These are phyloP conservation scores for Branchipolynoe longqiensis DNA, from an alignment of 2,888 invertebrate species.

Conservation along the genomic window DNA sequence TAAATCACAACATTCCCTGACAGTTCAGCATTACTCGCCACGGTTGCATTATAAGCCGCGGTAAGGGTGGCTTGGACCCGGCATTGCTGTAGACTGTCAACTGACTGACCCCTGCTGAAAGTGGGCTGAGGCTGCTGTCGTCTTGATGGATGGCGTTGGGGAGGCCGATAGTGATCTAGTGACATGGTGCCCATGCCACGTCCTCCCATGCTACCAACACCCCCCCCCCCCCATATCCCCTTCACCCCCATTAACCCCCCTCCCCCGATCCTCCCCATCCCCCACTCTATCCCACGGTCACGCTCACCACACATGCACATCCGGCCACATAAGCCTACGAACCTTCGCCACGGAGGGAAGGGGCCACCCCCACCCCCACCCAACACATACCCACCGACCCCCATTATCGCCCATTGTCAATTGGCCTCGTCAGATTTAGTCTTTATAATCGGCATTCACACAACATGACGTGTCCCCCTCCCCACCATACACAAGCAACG, in stretches of 20 bases:
- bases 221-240: not conserved
- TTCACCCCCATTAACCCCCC: not conserved
- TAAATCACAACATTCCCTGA: no score
- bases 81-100: no score
- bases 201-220: not conserved
- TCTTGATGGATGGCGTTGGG: no score
- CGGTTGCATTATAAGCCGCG: no score
- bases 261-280: not conserved
- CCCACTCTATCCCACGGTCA: not conserved
- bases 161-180: constrained; percentile 19
- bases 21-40: no score
- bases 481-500: not conserved
- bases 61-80: no score
- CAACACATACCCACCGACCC: not conserved
- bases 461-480: not conserved
- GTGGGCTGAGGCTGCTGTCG: no score
- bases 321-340: no score
- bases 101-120: no score
- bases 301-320: no score
- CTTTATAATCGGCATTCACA: constrained; percentile 33
- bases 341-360: not conserved
- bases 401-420: constrained; percentile 30
- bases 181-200: not conserved
- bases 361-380: not conserved
- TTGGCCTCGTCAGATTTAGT: not conserved